phyloP scores from a whole-genome alignment of 2,797 vertebrate species.

The Sebastes iracundus region DNA sequence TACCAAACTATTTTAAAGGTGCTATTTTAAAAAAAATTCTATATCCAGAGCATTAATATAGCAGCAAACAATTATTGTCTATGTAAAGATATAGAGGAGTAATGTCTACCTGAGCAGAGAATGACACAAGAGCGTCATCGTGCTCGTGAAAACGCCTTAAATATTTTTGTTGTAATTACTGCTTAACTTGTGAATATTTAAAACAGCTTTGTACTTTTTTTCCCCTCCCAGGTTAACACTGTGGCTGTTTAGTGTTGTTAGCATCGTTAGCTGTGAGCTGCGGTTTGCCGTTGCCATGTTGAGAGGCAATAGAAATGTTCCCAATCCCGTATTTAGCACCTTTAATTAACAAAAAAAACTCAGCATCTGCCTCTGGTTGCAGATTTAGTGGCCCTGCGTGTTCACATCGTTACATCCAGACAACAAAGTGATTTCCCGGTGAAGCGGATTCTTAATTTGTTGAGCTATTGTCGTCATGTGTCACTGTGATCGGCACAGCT shows the following conservation, averaged over 20 bases:
- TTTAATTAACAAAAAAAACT: background rate
- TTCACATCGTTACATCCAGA: background rate
- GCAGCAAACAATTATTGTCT: too few relatives aligned
- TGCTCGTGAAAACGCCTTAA: conserved; percentile 70
- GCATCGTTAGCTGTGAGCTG: too few relatives aligned
- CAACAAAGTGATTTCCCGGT: background rate
- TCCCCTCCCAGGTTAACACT: background rate
- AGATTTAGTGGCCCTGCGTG: background rate
- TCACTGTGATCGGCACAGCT: background rate
- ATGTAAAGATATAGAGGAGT: too few relatives aligned
- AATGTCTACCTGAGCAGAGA: too few relatives aligned
- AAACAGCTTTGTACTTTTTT: conserved; percentile 58
- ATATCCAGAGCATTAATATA: too few relatives aligned
- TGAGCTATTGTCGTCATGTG: background rate
- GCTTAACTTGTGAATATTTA: conserved; percentile 73
- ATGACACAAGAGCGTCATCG: too few relatives aligned
- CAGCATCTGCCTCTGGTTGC: background rate
- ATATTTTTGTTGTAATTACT: conserved; percentile 75
- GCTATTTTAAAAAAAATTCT: background rate
- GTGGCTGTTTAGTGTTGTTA: too few relatives aligned
- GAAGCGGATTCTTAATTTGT: background rate
- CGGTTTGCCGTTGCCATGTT: too few relatives aligned
- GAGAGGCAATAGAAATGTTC: too few relatives aligned
- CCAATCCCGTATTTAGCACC: too few relatives aligned
- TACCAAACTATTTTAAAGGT: background rate